Evolutionary conservation across 2,113 vertebrate genomes (phyloP).

Genomic region (Charina bottae): DNA sequence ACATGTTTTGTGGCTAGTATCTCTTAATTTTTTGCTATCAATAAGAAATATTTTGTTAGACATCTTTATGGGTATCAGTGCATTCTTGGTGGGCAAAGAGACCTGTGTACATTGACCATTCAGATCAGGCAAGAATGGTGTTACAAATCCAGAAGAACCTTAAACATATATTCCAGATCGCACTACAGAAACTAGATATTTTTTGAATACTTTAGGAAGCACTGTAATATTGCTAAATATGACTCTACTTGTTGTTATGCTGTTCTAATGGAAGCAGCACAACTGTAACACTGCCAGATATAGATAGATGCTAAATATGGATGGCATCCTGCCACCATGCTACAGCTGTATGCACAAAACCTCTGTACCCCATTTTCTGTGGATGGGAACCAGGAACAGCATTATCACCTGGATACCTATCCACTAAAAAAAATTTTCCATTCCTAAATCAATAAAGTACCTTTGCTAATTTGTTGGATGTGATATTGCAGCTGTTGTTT

Average conservation of each 20-base stretch:
- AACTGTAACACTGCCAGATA: neutral
- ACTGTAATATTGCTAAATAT: neutral
- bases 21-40: neutral
- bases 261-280: neutral
- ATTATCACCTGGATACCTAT: neutral
- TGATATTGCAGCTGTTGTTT: neutral
- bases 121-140: neutral
- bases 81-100: neutral
- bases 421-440: neutral
- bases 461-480: neutral
- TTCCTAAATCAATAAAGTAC: neutral
- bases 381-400: neutral
- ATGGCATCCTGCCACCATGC: neutral
- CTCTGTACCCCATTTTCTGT: neutral
- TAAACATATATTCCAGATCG: neutral
- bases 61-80: neutral
- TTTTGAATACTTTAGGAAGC: neutral
- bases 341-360: neutral
- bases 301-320: neutral
- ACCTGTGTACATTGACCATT: neutral
- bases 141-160: neutral
- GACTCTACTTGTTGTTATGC: neutral
- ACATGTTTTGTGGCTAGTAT: neutral
- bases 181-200: neutral
- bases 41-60: neutral